Base-by-base conservation (phyloP, 2,797 vertebrate species). In the Antennarius maculatus region DNA sequence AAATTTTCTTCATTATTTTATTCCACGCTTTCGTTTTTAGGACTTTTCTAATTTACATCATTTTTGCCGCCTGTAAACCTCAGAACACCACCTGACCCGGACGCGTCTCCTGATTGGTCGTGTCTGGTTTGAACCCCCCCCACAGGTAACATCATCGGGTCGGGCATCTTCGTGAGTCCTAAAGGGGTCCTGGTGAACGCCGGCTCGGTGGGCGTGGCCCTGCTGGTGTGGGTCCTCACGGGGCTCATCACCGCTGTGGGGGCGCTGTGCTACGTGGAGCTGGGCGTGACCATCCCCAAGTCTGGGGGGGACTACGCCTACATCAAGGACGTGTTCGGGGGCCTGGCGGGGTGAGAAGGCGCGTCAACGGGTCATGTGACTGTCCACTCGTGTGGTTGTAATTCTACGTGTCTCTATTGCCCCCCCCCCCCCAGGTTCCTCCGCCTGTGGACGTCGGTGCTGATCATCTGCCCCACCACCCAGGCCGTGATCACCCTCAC, bases 391-490 rank as follows among this genome's bases (percentile, higher is more conserved):
- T n/a, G n/a, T n/a, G n/a, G n/a, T n/a, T n/a, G n/a, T n/a, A n/a
- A n/a, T n/a, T n/a, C n/a, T n/a, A n/a, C n/a, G n/a, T n/a, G n/a
- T n/a, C 23, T 23, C 23, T 23, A 23, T 23, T 23, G 23, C 23
- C 23, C 23, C 23, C 54, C 34, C 23, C 23, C 23, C 23, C 54
- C 34, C 80, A 97, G 96, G 81, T 97, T 97, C 88, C 88, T 97
- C 77, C 92, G 96, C 39, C 87, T 97, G 31, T 97, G 96, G 96
- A 96, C 97, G 12, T 96, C 96, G 0, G 94, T 97, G 81, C 87
- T 97, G 82, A 96, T 97, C 56, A 97, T 97, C 88, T 97, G 97
- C 82, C 96, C 96, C 3, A 97, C 96, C 71, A 97, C 97, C 87
- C 96, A 97, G 88, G 96, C 96, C 0, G 96, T 97, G 69, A 96